Percentiles rank a stretch among this genome's conserved stretches.
These are phyloP conservation scores for Philantomba maxwellii DNA, from an alignment of 2,113 vertebrate species.

Conservation along the genomic window DNA sequence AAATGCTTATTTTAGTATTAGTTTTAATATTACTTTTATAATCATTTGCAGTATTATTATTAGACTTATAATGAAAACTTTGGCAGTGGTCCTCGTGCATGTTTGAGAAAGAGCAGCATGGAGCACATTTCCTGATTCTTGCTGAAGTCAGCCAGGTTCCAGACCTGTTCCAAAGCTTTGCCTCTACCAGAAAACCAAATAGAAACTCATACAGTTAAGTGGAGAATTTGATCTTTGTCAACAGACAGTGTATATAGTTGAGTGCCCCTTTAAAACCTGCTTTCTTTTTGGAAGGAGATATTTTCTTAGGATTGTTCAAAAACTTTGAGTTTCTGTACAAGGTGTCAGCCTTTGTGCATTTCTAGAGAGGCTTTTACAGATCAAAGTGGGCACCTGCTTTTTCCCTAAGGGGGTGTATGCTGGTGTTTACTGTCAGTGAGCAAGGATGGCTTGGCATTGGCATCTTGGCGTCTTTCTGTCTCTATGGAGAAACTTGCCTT, in stretches of 20 bases:
- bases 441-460: not conserved
- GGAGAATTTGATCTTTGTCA: not conserved
- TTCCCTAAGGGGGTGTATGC: not conserved
- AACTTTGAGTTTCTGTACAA: not conserved
- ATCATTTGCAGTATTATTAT: not conserved
- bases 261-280: not conserved
- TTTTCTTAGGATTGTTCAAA: not conserved
- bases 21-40: not conserved
- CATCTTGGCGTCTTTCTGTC: not conserved
- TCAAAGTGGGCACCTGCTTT: not conserved
- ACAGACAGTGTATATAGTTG: not conserved
- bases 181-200: not conserved
- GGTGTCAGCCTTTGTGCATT: not conserved
- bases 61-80: not conserved
- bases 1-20: not conserved
- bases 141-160: not conserved
- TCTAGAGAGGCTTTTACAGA: not conserved
- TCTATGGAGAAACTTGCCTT: not conserved
- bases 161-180: not conserved
- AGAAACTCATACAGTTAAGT: not conserved
- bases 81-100: not conserved
- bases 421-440: not conserved
- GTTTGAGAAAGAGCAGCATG: not conserved
- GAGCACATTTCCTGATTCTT: not conserved
- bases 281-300: not conserved